phyloP scores from a whole-genome alignment of 2,888 invertebrate species.

The Erebia palarica region DNA sequence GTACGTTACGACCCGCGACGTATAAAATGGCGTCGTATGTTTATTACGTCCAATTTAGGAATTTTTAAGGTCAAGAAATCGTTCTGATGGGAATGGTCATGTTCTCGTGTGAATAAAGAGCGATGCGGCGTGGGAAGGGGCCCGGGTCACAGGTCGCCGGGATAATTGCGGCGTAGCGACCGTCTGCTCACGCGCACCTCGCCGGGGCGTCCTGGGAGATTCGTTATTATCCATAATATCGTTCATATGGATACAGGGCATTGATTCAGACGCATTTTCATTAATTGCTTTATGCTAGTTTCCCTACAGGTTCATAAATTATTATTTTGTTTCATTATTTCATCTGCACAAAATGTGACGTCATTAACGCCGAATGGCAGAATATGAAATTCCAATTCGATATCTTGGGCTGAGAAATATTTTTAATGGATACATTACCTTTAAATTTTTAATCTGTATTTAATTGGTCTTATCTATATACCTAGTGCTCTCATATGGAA shows the following conservation, averaged over 20 bases:
- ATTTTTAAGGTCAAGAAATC: constrained; percentile 13
- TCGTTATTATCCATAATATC: constrained; percentile 12
- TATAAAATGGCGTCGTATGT: neutral
- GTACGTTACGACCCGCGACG: too few relatives aligned
- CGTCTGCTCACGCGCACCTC: constrained; percentile 51
- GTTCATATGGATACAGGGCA: constrained; percentile 3
- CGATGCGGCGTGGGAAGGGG: constrained; percentile 64
- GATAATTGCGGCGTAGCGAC: constrained; percentile 65
- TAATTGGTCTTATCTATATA: too few relatives aligned
- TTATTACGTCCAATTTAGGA: neutral
- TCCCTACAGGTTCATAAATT: too few relatives aligned
- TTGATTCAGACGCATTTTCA: neutral
- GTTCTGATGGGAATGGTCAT: constrained; percentile 71
- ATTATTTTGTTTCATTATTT: too few relatives aligned
- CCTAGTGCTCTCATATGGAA: too few relatives aligned
- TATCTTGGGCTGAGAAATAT: too few relatives aligned
- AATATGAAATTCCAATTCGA: neutral
- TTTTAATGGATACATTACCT: too few relatives aligned
- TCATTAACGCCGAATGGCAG: neutral
- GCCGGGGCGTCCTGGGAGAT: constrained; percentile 41
- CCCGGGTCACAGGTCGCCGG: constrained; percentile 63
- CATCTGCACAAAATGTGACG: too few relatives aligned
- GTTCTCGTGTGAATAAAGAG: constrained; percentile 74
- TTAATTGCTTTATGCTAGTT: too few relatives aligned
- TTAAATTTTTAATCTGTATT: too few relatives aligned